Percentiles rank a stretch among this genome's conserved stretches.
These are phyloP conservation scores for Silvanus unidentatus DNA, from an alignment of 2,888 invertebrate species.

Conservation along the genomic window DNA sequence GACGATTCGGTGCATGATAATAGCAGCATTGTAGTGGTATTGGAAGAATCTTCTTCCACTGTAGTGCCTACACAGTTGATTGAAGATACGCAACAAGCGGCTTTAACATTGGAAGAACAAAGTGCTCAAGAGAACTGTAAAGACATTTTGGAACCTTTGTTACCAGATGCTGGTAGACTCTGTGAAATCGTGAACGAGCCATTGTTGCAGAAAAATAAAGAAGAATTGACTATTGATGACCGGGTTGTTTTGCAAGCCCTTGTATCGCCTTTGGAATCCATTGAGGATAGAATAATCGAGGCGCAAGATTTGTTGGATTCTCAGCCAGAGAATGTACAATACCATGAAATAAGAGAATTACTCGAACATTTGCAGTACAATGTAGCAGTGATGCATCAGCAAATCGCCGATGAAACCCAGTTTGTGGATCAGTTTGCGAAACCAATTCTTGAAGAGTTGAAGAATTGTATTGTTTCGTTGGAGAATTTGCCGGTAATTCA, in stretches of 20 bases:
- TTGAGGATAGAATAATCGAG: constrained; percentile 52
- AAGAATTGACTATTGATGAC: constrained; percentile 44
- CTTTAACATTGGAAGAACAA: constrained; percentile 20
- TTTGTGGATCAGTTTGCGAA: constrained; percentile 18
- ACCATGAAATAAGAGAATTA: constrained; percentile 23
- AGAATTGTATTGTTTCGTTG: constrained; percentile 35
- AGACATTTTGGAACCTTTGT: constrained; percentile 24
- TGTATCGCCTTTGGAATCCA: constrained; percentile 50
- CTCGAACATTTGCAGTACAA: constrained; percentile 37
- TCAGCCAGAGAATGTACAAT: constrained; percentile 16
- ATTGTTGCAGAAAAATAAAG: constrained; percentile 43
- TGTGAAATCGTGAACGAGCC: constrained; percentile 48
- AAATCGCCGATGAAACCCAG: constrained; percentile 32
- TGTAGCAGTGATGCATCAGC: constrained; percentile 38
- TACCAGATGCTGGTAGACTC: constrained; percentile 43
- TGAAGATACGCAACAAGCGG: constrained; percentile 28
- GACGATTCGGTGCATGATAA: constrained; percentile 19
- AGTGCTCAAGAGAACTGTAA: constrained; percentile 16
- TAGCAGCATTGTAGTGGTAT: constrained; percentile 29
- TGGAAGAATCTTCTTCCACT: constrained; percentile 28
- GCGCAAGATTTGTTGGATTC: constrained; percentile 40
- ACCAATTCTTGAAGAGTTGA: constrained; percentile 31
- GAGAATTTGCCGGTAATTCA: constrained; percentile 34
- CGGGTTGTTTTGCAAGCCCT: constrained; percentile 47
- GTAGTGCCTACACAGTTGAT: constrained; percentile 30